A percentile compares a stretch with the other conserved stretches of the same genome.
Conservation (phyloP, 2,113 vertebrate genomes). For the Natator depressus region DNA sequence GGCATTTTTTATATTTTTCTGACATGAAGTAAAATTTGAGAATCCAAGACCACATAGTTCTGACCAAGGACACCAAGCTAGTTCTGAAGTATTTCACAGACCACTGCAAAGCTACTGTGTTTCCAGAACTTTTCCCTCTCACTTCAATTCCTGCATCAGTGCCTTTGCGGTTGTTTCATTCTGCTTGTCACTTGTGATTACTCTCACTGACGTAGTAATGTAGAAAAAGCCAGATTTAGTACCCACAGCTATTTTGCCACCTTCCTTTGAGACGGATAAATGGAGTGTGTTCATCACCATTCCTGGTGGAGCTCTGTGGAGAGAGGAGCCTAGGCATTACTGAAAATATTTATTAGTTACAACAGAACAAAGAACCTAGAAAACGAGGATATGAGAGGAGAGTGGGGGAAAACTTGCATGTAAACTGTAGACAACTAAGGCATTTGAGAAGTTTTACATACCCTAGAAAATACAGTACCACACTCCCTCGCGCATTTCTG, state of each 20-base stretch:
- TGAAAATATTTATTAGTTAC: neutral
- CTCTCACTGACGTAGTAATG: neutral
- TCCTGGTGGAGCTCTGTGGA: neutral
- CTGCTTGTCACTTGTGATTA: neutral
- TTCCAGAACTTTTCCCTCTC: neutral
- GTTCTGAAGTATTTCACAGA: constrained; percentile 31
- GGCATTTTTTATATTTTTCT: neutral
- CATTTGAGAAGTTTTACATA: neutral
- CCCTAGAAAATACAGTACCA: neutral
- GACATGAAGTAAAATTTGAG: neutral
- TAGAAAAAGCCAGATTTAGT: neutral
- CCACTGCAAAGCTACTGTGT: accelerated
- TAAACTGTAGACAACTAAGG: neutral
- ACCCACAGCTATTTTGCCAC: neutral
- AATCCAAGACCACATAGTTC: neutral
- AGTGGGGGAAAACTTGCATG: neutral
- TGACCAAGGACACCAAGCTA: neutral
- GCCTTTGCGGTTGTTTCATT: neutral
- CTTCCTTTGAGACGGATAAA: constrained; percentile 20
- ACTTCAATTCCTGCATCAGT: neutral
- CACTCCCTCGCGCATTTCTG: neutral
- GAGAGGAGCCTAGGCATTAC: neutral
- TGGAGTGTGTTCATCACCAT: neutral
- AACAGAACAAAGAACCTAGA: neutral
- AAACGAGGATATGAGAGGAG: neutral